Conservation (phyloP, 2,888 invertebrate species). For the Aelia acuminata region DNA sequence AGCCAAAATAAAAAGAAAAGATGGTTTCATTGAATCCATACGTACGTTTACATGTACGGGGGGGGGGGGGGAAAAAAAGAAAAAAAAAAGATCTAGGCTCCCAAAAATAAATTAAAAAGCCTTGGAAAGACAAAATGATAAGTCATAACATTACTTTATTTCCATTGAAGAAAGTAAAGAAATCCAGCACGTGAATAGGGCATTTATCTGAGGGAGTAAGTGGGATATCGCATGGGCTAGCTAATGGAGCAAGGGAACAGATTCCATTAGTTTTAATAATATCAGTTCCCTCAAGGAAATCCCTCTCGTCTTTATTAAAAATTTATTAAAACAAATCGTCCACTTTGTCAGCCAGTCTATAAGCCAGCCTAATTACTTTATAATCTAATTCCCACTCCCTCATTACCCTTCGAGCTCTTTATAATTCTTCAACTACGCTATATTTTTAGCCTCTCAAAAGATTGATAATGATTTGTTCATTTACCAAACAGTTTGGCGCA, state of each 20-base stretch:
- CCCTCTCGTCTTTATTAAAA: constrained; percentile 3
- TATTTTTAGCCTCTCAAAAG: background rate
- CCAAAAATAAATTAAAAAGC: too few species aligned
- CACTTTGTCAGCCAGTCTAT: background rate
- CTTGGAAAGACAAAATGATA: too few species aligned
- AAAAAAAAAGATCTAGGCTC: too few species aligned
- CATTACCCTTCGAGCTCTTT: background rate
- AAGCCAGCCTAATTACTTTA: background rate
- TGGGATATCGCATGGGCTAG: background rate
- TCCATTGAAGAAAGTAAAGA: background rate
- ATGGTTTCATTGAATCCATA: too few species aligned
- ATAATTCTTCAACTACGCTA: background rate
- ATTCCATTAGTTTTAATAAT: background rate
- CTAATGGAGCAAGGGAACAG: background rate
- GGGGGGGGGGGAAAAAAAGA: too few species aligned
- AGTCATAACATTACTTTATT: background rate
- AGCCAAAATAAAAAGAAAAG: too few species aligned
- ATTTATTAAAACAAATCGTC: constrained; percentile 17
- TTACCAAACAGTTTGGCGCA: too few species aligned
- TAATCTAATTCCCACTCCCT: background rate
- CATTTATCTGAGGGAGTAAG: background rate
- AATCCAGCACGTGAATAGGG: background rate
- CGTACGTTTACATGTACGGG: too few species aligned
- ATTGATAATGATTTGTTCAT: too few species aligned
- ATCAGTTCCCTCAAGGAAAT: background rate